Conservation (phyloP, 2,888 invertebrate species). For the Salpingus planirostris region DNA sequence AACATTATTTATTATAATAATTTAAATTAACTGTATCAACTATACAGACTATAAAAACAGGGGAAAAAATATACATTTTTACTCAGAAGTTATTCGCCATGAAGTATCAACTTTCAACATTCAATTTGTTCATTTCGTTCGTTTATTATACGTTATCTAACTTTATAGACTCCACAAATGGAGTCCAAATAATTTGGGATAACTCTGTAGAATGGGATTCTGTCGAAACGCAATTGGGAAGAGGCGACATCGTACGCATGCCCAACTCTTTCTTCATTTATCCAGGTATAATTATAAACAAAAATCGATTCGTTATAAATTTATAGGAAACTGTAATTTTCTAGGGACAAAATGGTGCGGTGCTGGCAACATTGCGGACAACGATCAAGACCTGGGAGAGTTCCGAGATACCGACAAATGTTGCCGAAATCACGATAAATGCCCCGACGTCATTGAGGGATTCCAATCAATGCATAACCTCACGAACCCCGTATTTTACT, state of each 20-base stretch:
- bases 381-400: constrained; percentile 1
- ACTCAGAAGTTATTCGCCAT: no score
- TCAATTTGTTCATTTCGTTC: no score
- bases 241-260: constrained; percentile 17
- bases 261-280: constrained; percentile 27
- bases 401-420: background rate
- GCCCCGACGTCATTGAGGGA: background rate
- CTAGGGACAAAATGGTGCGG: constrained; percentile 6
- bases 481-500: constrained; percentile 30
- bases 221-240: constrained; percentile 13
- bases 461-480: background rate
- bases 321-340: background rate
- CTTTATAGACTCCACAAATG: no score
- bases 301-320: background rate
- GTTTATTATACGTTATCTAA: no score
- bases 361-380: background rate
- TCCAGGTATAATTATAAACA: constrained; percentile 20
- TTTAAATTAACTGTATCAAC: no score
- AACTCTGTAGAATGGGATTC: constrained; percentile 21
- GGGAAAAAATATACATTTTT: no score
- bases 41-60: no score
- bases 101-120: no score
- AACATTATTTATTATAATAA: no score
- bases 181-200: constrained; percentile 28
- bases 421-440: constrained; percentile 3